Percentiles rank a stretch among this genome's conserved stretches.
Evolutionary conservation across 2,797 vertebrate species (phyloP).

Genomic region (Poecilia wingei): DNA sequence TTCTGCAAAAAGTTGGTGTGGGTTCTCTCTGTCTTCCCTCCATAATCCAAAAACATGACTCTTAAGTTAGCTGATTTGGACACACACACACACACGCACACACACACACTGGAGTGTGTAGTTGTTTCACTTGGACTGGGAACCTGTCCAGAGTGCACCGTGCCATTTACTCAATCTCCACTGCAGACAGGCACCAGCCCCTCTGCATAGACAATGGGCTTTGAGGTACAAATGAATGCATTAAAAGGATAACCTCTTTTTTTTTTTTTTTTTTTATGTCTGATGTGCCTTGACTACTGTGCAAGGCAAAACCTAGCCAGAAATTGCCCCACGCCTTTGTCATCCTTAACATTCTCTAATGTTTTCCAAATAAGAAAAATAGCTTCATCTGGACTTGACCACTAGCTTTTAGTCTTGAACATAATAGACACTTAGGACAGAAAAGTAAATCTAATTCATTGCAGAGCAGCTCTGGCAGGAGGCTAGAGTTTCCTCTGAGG

Average conservation of each 20-base stretch:
- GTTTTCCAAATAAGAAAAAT: background rate
- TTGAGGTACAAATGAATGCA: background rate
- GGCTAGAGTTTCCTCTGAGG: background rate
- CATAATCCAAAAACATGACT: no score
- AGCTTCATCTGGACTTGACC: background rate
- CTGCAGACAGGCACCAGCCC: no score
- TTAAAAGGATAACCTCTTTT: background rate
- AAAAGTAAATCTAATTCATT: background rate
- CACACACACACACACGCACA: no score
- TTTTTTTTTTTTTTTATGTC: background rate
- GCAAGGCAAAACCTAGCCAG: background rate
- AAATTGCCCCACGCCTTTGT: background rate
- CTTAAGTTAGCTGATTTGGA: no score
- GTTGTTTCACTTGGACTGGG: no score
- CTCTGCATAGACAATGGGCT: background rate
- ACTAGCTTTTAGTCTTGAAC: conserved; percentile 1
- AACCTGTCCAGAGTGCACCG: no score
- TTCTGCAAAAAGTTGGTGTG: no score
- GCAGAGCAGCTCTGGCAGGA: background rate
- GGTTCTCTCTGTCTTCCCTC: no score
- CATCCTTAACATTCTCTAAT: background rate
- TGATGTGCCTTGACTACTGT: background rate
- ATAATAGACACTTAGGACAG: conserved; percentile 2
- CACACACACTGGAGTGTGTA: no score
- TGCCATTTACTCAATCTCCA: no score